These are phyloP conservation scores for Mustelus asterias DNA, from an alignment of 2,113 vertebrate genomes.

Conservation along the genomic window DNA sequence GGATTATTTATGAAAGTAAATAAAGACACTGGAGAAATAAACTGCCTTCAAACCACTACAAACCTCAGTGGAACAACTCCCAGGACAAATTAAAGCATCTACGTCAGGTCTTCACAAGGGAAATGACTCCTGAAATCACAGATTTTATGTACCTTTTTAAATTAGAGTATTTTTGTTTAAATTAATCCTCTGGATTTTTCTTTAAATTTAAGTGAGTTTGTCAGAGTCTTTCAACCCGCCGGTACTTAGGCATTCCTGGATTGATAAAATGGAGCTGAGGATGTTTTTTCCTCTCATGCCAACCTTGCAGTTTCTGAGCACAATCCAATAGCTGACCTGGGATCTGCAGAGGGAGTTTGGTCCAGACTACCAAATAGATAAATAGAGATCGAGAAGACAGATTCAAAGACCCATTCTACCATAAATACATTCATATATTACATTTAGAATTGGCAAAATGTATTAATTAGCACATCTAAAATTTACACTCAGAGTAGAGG, in stretches of 20 bases:
- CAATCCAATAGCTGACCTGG: background rate
- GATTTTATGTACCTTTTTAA: background rate
- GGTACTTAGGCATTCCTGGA: background rate
- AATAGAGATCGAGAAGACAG: background rate
- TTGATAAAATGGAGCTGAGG: background rate
- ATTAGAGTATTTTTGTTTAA: background rate
- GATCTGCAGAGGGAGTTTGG: background rate
- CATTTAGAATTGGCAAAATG: background rate
- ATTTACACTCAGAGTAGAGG: background rate
- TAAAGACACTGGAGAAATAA: background rate
- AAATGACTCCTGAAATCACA: background rate
- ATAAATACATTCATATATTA: background rate
- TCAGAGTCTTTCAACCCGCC: background rate
- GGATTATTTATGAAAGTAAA: background rate
- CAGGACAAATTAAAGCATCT: background rate
- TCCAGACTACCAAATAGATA: background rate
- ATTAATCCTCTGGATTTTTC: background rate
- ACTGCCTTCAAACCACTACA: background rate
- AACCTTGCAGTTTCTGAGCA: background rate
- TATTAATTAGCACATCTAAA: background rate
- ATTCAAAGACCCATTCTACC: background rate
- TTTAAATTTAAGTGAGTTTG: background rate
- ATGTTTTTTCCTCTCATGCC: background rate
- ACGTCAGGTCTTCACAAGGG: background rate
- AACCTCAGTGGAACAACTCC: background rate